Conservation (phyloP, 2,797 vertebrate genomes). For the Hyperoplus immaculatus region DNA sequence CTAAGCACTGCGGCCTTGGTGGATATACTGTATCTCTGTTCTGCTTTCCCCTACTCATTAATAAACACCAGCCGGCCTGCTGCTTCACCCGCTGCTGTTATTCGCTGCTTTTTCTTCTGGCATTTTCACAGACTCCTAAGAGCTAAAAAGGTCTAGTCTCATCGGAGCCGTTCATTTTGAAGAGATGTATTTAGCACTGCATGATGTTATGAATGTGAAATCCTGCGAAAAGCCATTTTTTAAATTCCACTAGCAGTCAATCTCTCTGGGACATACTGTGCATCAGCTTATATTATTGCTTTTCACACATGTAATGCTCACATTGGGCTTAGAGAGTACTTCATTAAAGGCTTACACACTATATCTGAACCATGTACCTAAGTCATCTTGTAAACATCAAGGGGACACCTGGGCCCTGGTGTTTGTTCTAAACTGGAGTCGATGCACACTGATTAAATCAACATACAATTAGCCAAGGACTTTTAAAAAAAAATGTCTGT, state of each 20-base stretch:
- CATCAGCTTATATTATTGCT: neutral
- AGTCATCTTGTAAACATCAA: constrained; percentile 22
- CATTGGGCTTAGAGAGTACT: constrained; percentile 5
- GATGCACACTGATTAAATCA: neutral
- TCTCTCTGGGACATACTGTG: neutral
- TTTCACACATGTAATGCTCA: constrained; percentile 10
- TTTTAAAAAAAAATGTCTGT: neutral
- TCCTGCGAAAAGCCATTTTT: constrained; percentile 12
- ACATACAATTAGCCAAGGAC: neutral
- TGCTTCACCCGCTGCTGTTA: constrained; percentile 34
- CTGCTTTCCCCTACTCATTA: constrained; percentile 54
- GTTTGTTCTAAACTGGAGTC: constrained; percentile 2
- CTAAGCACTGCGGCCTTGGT: constrained; percentile 61
- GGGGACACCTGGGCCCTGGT: neutral
- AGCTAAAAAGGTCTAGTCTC: constrained; percentile 41
- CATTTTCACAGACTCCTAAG: constrained; percentile 41
- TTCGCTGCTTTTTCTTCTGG: constrained; percentile 38
- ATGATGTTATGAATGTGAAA: constrained; percentile 16
- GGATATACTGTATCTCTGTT: constrained; percentile 47
- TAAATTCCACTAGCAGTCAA: constrained; percentile 31
- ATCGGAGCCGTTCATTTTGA: constrained; percentile 18
- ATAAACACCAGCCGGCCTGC: constrained; percentile 51
- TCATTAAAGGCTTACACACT: constrained; percentile 1
- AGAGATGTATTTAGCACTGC: constrained; percentile 34
- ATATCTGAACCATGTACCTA: constrained; percentile 16